phyloP scores from a whole-genome alignment of 1,140 invertebrate genomes.

The Araneus ventricosus region DNA sequence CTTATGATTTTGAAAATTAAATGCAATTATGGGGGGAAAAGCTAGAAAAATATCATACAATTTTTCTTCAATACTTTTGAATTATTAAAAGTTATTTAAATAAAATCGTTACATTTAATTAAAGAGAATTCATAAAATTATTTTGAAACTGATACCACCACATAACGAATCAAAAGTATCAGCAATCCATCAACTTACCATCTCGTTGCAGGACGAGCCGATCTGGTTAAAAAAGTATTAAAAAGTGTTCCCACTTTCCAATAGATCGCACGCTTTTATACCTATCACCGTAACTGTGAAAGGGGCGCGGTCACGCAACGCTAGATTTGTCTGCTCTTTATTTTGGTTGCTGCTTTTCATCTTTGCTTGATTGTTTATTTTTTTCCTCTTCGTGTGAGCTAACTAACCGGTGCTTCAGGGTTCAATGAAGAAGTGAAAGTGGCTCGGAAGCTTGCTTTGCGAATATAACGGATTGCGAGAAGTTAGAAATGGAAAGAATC shows the following conservation, averaged over 20 bases:
- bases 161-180: background rate
- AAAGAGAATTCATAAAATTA: too few species aligned
- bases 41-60: too few species aligned
- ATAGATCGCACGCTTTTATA: conserved; percentile 48
- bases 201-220: background rate
- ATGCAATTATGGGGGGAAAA: too few species aligned
- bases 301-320: conserved; percentile 65
- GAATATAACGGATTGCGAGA: background rate
- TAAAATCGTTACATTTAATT: too few species aligned
- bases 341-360: conserved; percentile 52
- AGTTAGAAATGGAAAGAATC: background rate
- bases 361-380: background rate
- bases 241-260: conserved; percentile 51
- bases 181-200: background rate
- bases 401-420: conserved; percentile 46
- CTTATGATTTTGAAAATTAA: too few species aligned
- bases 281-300: conserved; percentile 48
- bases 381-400: conserved; percentile 1
- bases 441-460: background rate
- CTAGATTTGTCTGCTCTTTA: conserved; percentile 1
- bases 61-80: too few species aligned
- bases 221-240: background rate
- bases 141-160: too few species aligned
- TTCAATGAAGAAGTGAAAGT: conserved; percentile 60
- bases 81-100: too few species aligned